Conservation (phyloP, 2,113 vertebrate species). For the Cyprichromis sp. region DNA sequence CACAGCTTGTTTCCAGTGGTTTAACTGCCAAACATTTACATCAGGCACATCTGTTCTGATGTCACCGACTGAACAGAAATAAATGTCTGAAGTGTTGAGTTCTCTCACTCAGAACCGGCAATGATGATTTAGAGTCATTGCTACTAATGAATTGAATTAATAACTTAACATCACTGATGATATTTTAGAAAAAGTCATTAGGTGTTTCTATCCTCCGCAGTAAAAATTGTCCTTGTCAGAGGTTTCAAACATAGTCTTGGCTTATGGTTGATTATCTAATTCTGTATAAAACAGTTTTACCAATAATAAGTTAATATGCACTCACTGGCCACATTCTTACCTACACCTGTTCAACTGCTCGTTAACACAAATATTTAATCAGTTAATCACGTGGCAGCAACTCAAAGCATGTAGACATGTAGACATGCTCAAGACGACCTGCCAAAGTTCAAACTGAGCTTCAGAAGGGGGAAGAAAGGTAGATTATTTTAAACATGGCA, state of each 20-base stretch:
- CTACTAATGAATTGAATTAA: not conserved
- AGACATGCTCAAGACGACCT: not conserved
- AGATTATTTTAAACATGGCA: not conserved
- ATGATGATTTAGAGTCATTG: not conserved
- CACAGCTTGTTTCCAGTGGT: not conserved
- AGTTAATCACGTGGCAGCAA: not conserved
- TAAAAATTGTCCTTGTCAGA: not conserved
- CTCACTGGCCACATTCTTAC: not conserved
- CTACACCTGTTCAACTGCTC: not conserved
- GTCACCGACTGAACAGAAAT: conserved; percentile 31
- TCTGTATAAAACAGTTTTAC: not conserved
- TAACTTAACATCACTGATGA: not conserved
- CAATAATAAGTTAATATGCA: not conserved
- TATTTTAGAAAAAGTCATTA: not conserved
- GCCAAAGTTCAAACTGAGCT: not conserved
- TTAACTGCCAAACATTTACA: conserved; percentile 24
- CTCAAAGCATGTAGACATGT: not conserved
- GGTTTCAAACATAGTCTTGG: not conserved
- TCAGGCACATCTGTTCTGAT: conserved; percentile 48
- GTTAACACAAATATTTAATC: not conserved
- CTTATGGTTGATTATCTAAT: not conserved
- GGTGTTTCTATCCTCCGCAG: not conserved
- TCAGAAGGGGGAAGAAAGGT: not conserved
- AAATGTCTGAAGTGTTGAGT: conserved; percentile 32
- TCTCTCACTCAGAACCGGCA: not conserved